Conservation (phyloP, 2,797 vertebrate species). For the Decapterus maruadsi region DNA sequence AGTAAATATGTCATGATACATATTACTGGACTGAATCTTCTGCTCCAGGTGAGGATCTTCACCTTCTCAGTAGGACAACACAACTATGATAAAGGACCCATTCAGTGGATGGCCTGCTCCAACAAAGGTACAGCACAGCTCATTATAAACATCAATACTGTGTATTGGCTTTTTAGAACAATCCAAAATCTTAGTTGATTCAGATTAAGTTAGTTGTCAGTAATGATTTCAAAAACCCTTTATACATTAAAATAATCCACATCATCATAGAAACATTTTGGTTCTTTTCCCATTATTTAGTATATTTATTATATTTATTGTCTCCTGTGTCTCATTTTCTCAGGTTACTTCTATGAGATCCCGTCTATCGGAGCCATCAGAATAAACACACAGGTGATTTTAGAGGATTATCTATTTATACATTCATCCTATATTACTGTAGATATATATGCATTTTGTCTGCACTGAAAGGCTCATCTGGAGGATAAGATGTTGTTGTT, state of each 20-base stretch:
- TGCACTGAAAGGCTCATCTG: background rate
- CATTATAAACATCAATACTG: background rate
- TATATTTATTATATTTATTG: background rate
- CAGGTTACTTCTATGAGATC: constrained; percentile 99
- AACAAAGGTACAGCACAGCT: constrained; percentile 92
- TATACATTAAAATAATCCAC: background rate
- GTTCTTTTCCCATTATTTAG: background rate
- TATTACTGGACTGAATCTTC: background rate
- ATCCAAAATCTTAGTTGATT: too few relatives aligned
- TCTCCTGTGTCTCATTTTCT: constrained; percentile 45
- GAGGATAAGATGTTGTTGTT: background rate
- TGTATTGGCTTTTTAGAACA: background rate
- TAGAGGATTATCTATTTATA: background rate
- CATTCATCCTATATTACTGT: background rate
- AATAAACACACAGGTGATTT: constrained; percentile 96
- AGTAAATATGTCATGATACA: background rate
- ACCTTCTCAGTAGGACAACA: constrained; percentile 99
- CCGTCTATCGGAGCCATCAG: constrained; percentile 98
- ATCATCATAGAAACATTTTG: background rate
- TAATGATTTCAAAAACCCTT: background rate
- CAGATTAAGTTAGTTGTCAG: background rate
- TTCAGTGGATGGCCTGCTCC: constrained; percentile 99
- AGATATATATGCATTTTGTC: background rate
- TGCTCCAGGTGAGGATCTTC: constrained; percentile 94
- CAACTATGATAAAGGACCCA: constrained; percentile 98